phyloP scores from a whole-genome alignment of 2,797 vertebrate genomes.

The Platalea minor region DNA sequence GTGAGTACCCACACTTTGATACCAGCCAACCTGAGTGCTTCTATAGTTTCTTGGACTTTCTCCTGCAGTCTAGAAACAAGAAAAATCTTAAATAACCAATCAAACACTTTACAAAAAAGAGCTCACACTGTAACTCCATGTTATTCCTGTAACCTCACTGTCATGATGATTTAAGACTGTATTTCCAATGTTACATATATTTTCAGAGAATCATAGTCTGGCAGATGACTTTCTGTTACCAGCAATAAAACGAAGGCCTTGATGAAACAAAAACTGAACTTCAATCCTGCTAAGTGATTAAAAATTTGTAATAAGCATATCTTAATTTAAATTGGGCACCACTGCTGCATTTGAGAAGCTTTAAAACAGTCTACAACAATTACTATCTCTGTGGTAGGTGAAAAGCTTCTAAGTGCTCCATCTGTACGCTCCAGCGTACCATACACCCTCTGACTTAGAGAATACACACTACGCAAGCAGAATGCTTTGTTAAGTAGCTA shows the following conservation, averaged over 20 bases:
- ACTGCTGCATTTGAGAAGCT: background rate
- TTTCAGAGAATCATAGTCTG: background rate
- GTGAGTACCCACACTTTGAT: constrained; percentile 98
- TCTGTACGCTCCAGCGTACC: background rate
- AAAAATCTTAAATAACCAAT: background rate
- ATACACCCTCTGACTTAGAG: background rate
- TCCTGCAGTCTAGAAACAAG: constrained; percentile 86
- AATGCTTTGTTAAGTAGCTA: background rate
- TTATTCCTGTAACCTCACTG: background rate
- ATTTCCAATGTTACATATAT: background rate
- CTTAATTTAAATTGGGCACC: background rate
- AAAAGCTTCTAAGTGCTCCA: background rate
- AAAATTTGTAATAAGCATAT: background rate
- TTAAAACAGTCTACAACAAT: background rate
- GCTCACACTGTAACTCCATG: background rate
- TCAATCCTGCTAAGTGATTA: background rate
- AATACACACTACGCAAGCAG: background rate
- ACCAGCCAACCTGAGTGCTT: constrained; percentile 90
- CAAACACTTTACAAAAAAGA: background rate
- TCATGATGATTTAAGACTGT: background rate
- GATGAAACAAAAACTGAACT: background rate
- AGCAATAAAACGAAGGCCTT: background rate
- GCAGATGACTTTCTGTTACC: background rate
- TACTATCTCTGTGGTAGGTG: background rate
- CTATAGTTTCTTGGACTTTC: constrained; percentile 96